Evolutionary conservation across 2,888 invertebrate genomes (phyloP).

Genomic region (Acronicta leporina): DNA sequence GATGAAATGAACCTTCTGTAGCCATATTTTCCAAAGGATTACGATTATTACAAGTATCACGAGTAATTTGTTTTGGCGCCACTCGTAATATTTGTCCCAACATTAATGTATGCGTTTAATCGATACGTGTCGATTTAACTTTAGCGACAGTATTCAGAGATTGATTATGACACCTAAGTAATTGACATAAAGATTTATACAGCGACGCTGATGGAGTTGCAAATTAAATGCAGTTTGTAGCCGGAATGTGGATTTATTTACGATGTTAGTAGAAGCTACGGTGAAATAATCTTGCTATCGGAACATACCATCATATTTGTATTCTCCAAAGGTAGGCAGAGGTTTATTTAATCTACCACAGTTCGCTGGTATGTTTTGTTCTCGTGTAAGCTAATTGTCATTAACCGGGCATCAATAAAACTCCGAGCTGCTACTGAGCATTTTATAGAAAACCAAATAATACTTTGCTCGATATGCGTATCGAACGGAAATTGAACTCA

Average conservation of each 20-base stretch:
- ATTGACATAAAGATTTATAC: slow-evolving; percentile 50
- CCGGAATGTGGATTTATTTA: slow-evolving; percentile 31
- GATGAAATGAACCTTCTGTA: slow-evolving; percentile 25
- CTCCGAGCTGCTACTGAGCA: no score
- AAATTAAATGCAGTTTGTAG: slow-evolving; percentile 38
- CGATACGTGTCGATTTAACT: slow-evolving; percentile 46
- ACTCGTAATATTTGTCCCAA: slow-evolving; percentile 41
- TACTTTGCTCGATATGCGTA: no score
- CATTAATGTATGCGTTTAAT: slow-evolving; percentile 41
- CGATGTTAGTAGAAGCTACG: background rate
- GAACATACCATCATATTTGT: no score
- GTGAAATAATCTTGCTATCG: background rate
- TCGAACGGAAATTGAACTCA: no score
- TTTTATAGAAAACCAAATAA: no score
- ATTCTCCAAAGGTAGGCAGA: no score
- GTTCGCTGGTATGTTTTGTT: no score
- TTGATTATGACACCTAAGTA: slow-evolving; percentile 49
- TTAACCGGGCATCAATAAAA: no score
- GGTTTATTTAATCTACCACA: no score
- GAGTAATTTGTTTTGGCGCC: slow-evolving; percentile 53
- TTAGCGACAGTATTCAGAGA: slow-evolving; percentile 37
- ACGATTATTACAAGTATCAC: slow-evolving; percentile 29
- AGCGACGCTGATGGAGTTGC: slow-evolving; percentile 39
- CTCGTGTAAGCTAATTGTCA: no score
- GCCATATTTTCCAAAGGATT: background rate